Evolutionary conservation across 2,888 invertebrate genomes (phyloP).

Genomic region (Timandra comae): DNA sequence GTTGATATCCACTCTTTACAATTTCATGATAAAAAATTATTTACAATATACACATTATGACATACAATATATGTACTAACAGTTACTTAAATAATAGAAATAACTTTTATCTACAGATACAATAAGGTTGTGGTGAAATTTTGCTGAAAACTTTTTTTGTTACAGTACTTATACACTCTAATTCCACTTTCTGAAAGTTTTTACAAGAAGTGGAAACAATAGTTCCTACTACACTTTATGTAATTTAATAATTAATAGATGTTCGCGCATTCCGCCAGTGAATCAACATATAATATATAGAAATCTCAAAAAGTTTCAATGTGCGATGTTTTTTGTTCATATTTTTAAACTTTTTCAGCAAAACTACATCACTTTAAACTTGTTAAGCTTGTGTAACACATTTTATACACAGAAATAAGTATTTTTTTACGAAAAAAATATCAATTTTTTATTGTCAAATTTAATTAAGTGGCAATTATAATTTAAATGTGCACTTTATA

Average conservation of each 20-base stretch:
- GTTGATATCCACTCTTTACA: conserved; percentile 61
- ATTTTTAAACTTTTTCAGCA: conserved; percentile 29
- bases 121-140: conserved; percentile 45
- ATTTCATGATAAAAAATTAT: conserved; percentile 68
- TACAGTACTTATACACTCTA: no score
- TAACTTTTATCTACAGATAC: conserved; percentile 70
- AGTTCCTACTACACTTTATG: no score
- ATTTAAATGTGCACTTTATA: conserved; percentile 67
- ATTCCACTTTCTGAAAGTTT: no score
- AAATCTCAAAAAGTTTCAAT: no score
- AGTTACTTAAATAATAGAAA: conserved; percentile 65
- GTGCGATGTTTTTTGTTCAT: no score
- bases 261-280: no score
- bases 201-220: no score
- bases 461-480: conserved; percentile 73
- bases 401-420: conserved; percentile 75
- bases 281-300: no score
- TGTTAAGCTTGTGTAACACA: conserved; percentile 71
- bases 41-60: conserved; percentile 70
- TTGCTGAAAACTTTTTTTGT: conserved; percentile 27
- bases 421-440: conserved; percentile 67
- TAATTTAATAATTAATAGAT: no score
- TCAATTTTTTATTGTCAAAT: conserved; percentile 62
- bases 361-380: conserved; percentile 42
- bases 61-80: conserved; percentile 67